These are phyloP conservation scores for Atherinomorus stipes DNA, from an alignment of 2,113 vertebrate species.

Conservation along the genomic window DNA sequence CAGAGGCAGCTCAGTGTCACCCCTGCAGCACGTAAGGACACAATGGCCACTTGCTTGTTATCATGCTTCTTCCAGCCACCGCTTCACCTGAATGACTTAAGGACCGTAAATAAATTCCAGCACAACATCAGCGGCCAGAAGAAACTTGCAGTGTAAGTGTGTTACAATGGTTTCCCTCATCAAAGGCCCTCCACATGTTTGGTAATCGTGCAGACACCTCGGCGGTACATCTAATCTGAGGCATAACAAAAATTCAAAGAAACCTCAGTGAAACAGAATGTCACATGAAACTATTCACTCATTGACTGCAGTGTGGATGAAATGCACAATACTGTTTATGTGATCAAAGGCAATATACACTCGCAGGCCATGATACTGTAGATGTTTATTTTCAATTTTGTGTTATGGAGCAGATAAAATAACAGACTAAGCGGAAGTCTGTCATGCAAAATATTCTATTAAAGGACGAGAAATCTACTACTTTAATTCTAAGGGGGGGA, in stretches of 20 bases:
- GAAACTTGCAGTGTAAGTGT: conserved; percentile 3
- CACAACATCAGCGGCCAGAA: conserved; percentile 25
- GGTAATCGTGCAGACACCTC: neutral
- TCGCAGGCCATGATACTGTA: too few relatives aligned
- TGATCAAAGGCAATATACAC: neutral
- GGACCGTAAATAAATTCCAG: conserved; percentile 30
- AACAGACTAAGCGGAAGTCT: too few relatives aligned
- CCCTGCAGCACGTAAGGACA: conserved; percentile 54
- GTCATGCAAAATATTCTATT: too few relatives aligned
- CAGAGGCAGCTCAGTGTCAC: conserved; percentile 63
- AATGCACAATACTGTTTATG: neutral
- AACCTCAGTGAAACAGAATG: neutral
- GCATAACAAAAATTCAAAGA: too few relatives aligned
- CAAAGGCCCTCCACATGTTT: conserved; percentile 12
- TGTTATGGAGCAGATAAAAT: too few relatives aligned
- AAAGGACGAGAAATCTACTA: too few relatives aligned
- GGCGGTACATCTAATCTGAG: neutral
- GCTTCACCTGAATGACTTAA: conserved; percentile 49
- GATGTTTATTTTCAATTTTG: too few relatives aligned
- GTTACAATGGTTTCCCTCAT: conserved; percentile 17
- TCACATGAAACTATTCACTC: neutral
- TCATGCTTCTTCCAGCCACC: conserved; percentile 42
- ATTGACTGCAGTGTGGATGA: neutral
- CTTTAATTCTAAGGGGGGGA: too few relatives aligned
- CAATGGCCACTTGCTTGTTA: conserved; percentile 54